Conservation (phyloP, 2,113 vertebrate species). For the Phocoena phocoena region DNA sequence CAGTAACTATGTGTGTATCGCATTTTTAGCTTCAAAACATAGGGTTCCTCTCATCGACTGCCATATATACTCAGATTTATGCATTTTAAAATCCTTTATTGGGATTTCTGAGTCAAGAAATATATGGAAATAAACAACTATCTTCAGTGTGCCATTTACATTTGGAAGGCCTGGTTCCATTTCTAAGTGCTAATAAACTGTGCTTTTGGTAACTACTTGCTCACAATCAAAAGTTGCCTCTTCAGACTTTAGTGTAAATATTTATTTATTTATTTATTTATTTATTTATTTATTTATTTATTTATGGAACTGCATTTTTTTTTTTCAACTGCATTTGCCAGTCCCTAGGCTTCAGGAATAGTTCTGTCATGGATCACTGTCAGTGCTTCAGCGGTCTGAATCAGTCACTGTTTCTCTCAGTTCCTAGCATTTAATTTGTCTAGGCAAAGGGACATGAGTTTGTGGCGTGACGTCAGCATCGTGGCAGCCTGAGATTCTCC, state of each 20-base stretch:
- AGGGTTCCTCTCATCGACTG: not conserved
- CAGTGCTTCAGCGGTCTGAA: not conserved
- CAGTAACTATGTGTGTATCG: not conserved
- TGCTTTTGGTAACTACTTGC: not conserved
- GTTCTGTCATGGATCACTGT: not conserved
- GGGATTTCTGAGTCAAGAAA: not conserved
- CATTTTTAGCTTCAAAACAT: not conserved
- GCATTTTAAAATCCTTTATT: not conserved
- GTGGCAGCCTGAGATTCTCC: not conserved
- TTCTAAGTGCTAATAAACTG: not conserved
- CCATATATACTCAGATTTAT: not conserved
- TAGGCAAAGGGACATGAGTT: not conserved
- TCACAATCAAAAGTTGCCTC: not conserved
- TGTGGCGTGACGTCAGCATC: not conserved
- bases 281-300: not conserved
- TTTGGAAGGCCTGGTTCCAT: not conserved
- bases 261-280: not conserved
- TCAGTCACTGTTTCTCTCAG: not conserved
- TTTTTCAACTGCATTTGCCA: too few relatives aligned
- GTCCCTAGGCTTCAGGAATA: not conserved
- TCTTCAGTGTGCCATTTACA: not conserved
- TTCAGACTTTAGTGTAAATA: not conserved
- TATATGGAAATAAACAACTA: not conserved
- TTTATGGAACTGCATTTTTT: not conserved
- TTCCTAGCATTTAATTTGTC: not conserved